Evolutionary conservation across 1,140 invertebrate species (phyloP).

Genomic region (Scaptomyza graminum): DNA sequence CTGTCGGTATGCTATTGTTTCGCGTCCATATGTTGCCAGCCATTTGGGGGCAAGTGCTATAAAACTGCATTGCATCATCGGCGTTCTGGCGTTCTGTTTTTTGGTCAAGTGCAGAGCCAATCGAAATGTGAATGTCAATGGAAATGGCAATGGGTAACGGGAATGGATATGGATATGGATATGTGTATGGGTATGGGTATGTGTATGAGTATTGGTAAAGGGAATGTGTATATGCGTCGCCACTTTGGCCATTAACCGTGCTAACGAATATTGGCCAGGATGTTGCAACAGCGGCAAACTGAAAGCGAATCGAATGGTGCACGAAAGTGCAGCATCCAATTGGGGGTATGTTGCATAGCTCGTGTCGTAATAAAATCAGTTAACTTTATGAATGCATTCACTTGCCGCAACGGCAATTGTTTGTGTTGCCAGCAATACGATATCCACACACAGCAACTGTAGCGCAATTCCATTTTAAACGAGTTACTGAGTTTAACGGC

Average conservation of each 20-base stretch:
- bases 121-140: constrained; percentile 28
- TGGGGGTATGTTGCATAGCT: constrained; percentile 12
- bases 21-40: constrained; percentile 73
- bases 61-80: constrained; percentile 39
- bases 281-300: constrained; percentile 16
- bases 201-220: neutral
- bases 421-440: constrained; percentile 16
- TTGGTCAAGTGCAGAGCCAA: constrained; percentile 46
- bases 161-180: neutral
- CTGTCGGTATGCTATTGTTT: constrained; percentile 48
- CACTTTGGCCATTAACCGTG: constrained; percentile 59
- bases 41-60: constrained; percentile 43
- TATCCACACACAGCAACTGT: neutral
- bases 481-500: neutral
- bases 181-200: neutral
- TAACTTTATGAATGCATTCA: constrained; percentile 66
- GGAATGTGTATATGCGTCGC: constrained; percentile 36
- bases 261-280: constrained; percentile 62
- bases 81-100: constrained; percentile 25
- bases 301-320: constrained; percentile 15
- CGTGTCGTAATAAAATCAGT: constrained; percentile 64
- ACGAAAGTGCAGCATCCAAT: neutral
- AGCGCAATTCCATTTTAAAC: neutral
- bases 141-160: constrained; percentile 7
- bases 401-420: constrained; percentile 41